Percentiles rank a stretch among this genome's conserved stretches.
phyloP scores from a whole-genome alignment of 2,113 vertebrate species.

The Antechinus flavipes region DNA sequence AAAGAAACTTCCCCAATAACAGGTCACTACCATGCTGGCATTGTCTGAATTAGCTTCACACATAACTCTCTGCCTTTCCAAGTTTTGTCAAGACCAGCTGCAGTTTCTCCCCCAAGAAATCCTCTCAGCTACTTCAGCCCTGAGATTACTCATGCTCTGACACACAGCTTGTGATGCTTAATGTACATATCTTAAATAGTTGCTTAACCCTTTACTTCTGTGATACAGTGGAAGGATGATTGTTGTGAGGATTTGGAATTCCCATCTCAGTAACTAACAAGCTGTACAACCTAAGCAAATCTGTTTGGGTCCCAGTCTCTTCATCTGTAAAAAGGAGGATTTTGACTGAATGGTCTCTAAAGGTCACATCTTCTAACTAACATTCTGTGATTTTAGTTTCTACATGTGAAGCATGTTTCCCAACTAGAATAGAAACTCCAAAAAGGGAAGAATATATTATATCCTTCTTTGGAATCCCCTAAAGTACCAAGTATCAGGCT shows the following conservation, averaged over 20 bases:
- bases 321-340: background rate
- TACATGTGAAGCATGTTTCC: background rate
- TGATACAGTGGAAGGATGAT: background rate
- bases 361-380: background rate
- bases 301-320: background rate
- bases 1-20: background rate
- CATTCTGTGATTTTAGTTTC: background rate
- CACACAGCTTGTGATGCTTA: background rate
- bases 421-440: background rate
- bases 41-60: slow-evolving; percentile 6
- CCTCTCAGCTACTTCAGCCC: background rate
- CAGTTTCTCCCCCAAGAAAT: background rate
- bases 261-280: background rate
- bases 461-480: background rate
- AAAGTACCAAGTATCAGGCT: background rate
- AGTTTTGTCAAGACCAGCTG: background rate
- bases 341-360: background rate
- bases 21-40: background rate
- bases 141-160: background rate
- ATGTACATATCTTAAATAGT: background rate
- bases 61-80: background rate
- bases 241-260: background rate
- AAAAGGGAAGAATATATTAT: background rate
- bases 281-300: background rate
- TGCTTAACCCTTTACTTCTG: background rate